These are phyloP conservation scores for Phaethornis superciliosus DNA, from an alignment of 2,113 vertebrate species.

Conservation along the genomic window DNA sequence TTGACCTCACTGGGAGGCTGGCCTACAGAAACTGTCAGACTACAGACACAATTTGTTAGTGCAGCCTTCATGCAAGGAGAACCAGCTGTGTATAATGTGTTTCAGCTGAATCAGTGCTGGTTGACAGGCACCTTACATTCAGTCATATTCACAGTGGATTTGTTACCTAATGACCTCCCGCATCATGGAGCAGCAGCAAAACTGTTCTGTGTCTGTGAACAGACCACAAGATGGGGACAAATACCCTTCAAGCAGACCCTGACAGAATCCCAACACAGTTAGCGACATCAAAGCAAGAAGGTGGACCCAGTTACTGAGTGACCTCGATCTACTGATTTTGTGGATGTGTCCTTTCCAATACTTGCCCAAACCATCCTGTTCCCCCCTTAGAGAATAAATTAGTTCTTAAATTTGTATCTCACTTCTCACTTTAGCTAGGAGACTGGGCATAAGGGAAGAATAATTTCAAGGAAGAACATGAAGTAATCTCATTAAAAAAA, in stretches of 20 bases:
- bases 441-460: not conserved
- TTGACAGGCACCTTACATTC: not conserved
- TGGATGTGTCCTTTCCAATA: not conserved
- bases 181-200: not conserved
- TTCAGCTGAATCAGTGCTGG: not conserved
- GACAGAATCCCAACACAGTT: not conserved
- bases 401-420: not conserved
- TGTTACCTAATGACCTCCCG: not conserved
- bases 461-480: not conserved
- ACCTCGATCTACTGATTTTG: not conserved
- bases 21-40: not conserved
- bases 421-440: not conserved
- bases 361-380: not conserved
- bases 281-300: not conserved
- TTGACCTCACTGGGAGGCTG: not conserved
- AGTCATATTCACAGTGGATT: not conserved
- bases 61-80: not conserved
- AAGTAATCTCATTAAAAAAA: not conserved
- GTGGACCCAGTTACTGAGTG: not conserved
- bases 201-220: not conserved
- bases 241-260: not conserved
- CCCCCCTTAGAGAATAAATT: not conserved
- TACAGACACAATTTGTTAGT: not conserved
- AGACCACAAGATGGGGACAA: not conserved
- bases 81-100: fast-evolving